Percentiles rank a stretch among this genome's conserved stretches.
These are phyloP conservation scores for Leucania comma DNA, from an alignment of 2,888 invertebrate species.

Conservation along the genomic window DNA sequence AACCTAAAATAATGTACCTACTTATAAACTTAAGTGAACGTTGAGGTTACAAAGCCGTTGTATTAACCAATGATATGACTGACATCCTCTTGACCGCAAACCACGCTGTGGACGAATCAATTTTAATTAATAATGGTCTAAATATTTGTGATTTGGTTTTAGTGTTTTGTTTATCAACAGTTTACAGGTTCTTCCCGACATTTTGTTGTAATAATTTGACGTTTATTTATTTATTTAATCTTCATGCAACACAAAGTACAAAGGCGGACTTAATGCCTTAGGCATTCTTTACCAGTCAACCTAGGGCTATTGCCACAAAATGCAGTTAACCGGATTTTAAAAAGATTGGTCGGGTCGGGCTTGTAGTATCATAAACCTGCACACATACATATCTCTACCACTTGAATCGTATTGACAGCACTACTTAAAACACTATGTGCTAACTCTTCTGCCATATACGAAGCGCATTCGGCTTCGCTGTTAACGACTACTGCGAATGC, in stretches of 20 bases:
- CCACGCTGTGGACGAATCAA: slow-evolving; percentile 32
- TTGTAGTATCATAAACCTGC: no score
- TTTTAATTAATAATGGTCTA: slow-evolving; percentile 47
- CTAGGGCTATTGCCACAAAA: no score
- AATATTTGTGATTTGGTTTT: slow-evolving; percentile 4
- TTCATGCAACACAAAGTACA: no score
- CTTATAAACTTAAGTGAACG: slow-evolving; percentile 41
- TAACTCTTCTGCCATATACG: background rate
- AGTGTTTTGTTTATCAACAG: slow-evolving; percentile 7
- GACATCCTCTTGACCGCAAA: slow-evolving; percentile 46
- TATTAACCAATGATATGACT: slow-evolving; percentile 35
- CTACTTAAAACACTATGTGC: background rate
- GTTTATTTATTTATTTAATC: no score
- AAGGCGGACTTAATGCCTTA: no score
- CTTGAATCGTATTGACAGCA: background rate
- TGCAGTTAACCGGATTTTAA: no score
- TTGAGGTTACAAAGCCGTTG: slow-evolving; percentile 28
- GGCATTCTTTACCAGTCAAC: no score
- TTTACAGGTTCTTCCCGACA: background rate
- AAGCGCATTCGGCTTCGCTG: background rate
- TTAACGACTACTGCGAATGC: background rate
- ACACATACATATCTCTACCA: background rate
- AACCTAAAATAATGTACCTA: slow-evolving; percentile 34
- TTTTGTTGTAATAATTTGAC: background rate
- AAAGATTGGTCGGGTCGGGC: background rate